phyloP scores from a whole-genome alignment of 2,888 invertebrate species.

The Eupelmus urozonus region DNA sequence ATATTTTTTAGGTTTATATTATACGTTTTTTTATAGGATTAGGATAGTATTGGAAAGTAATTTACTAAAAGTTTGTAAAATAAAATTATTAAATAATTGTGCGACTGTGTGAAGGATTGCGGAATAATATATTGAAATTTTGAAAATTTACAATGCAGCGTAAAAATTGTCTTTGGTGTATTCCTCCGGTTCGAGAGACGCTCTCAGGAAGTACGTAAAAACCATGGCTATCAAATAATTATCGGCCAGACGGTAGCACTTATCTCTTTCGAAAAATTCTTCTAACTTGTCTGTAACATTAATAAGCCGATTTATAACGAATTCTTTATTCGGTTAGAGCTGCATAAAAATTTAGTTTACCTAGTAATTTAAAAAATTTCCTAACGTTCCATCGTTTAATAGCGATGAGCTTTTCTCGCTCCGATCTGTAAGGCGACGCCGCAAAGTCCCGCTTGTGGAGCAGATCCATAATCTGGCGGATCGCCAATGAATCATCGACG shows the following conservation, averaged over 20 bases:
- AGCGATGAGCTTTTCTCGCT: slow-evolving; percentile 56
- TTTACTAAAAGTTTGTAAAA: too few species aligned
- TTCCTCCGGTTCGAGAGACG: slow-evolving; percentile 76
- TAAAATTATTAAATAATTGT: neutral
- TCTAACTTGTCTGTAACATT: slow-evolving; percentile 73
- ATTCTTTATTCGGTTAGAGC: too few species aligned
- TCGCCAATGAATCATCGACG: too few species aligned
- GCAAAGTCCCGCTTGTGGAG: slow-evolving; percentile 39
- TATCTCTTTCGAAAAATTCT: slow-evolving; percentile 77
- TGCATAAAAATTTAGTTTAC: slow-evolving; percentile 61
- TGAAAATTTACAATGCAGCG: slow-evolving; percentile 79
- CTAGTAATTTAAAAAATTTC: slow-evolving; percentile 67
- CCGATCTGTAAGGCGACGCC: slow-evolving; percentile 51
- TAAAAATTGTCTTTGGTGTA: slow-evolving; percentile 79
- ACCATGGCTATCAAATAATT: slow-evolving; percentile 80
- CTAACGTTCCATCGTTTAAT: slow-evolving; percentile 67
- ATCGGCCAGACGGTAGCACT: slow-evolving; percentile 79
- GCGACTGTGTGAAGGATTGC: too few species aligned
- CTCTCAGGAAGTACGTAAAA: slow-evolving; percentile 80
- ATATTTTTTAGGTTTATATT: too few species aligned
- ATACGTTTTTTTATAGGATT: neutral
- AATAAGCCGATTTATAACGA: slow-evolving; percentile 37
- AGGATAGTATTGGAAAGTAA: neutral
- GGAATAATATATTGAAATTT: too few species aligned
- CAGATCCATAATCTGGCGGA: too few species aligned